phyloP scores from a whole-genome alignment of 1,140 invertebrate species.

The Ylistrum balloti region DNA sequence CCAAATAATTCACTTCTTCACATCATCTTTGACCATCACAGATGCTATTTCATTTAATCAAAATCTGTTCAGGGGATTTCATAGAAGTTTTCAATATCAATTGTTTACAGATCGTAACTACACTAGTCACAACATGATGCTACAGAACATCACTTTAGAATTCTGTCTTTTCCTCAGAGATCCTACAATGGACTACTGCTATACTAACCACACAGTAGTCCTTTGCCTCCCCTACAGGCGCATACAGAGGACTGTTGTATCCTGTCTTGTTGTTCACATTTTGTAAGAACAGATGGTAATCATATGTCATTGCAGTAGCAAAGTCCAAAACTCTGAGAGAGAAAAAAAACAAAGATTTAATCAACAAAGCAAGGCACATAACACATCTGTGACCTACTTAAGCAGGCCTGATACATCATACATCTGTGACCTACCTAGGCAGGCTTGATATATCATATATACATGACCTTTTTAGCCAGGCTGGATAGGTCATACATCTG shows the following conservation, averaged over 20 bases:
- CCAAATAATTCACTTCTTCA: too few relatives aligned
- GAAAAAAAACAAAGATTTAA: not conserved
- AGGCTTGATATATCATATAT: not conserved
- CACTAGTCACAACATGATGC: too few relatives aligned
- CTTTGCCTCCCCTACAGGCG: slow-evolving; percentile 57
- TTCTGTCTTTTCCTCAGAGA: too few relatives aligned
- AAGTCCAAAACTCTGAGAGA: slow-evolving; percentile 65
- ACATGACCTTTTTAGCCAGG: not conserved
- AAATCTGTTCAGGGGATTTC: too few relatives aligned
- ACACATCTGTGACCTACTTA: slow-evolving; percentile 49
- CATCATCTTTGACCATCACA: too few relatives aligned
- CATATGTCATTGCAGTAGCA: slow-evolving; percentile 69
- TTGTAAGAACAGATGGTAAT: slow-evolving; percentile 64
- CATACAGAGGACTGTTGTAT: slow-evolving; percentile 67
- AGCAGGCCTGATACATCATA: slow-evolving; percentile 51
- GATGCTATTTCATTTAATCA: too few relatives aligned
- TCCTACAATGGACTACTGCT: too few relatives aligned
- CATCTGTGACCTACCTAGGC: not conserved
- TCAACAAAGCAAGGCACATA: too few relatives aligned
- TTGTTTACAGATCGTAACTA: too few relatives aligned
- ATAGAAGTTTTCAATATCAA: too few relatives aligned
- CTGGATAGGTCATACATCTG: not conserved
- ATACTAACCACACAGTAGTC: slow-evolving; percentile 61
- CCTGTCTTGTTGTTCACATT: slow-evolving; percentile 59
- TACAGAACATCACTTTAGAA: too few relatives aligned